Evolutionary conservation across 2,113 vertebrate genomes (phyloP).

Genomic region (Centropristis striata): DNA sequence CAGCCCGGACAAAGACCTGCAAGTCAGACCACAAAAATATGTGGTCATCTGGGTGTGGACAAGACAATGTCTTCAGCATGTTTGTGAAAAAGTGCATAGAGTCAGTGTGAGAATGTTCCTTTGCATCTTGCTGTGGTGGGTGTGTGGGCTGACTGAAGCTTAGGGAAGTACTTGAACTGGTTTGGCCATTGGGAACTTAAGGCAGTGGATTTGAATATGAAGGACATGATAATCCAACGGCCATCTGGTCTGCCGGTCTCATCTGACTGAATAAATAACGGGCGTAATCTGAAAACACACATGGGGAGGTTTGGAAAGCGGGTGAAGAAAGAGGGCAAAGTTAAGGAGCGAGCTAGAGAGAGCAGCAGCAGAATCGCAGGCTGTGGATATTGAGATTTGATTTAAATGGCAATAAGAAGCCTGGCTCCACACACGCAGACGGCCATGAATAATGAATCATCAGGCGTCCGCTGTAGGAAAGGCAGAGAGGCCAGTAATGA

Average conservation of each 20-base stretch:
- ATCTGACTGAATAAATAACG: slow-evolving; percentile 85
- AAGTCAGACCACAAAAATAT: slow-evolving; percentile 68
- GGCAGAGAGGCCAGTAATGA: slow-evolving; percentile 67
- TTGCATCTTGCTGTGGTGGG: slow-evolving; percentile 28
- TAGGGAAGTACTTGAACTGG: slow-evolving; percentile 76
- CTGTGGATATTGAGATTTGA: slow-evolving; percentile 79
- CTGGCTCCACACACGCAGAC: slow-evolving; percentile 73
- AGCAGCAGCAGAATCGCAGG: slow-evolving; percentile 52
- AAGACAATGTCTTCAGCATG: slow-evolving; percentile 64
- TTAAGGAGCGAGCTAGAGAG: slow-evolving; percentile 68
- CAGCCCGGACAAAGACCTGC: slow-evolving; percentile 79
- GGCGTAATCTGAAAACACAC: slow-evolving; percentile 85
- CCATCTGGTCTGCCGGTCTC: slow-evolving; percentile 86
- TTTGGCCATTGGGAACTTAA: slow-evolving; percentile 77
- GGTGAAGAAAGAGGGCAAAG: slow-evolving; percentile 73
- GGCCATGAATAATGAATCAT: slow-evolving; percentile 82
- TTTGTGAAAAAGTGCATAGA: slow-evolving; percentile 56
- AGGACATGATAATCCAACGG: slow-evolving; percentile 85
- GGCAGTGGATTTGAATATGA: slow-evolving; percentile 85
- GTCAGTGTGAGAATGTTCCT: slow-evolving; percentile 56
- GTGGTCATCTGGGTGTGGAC: slow-evolving; percentile 74
- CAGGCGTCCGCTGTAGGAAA: slow-evolving; percentile 54
- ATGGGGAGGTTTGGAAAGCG: slow-evolving; percentile 70
- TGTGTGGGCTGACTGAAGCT: slow-evolving; percentile 55
- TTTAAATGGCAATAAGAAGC: slow-evolving; percentile 86